Percentiles rank a stretch among this genome's conserved stretches.
Conservation (phyloP, 2,797 vertebrate species). For the Chelon auratus region DNA sequence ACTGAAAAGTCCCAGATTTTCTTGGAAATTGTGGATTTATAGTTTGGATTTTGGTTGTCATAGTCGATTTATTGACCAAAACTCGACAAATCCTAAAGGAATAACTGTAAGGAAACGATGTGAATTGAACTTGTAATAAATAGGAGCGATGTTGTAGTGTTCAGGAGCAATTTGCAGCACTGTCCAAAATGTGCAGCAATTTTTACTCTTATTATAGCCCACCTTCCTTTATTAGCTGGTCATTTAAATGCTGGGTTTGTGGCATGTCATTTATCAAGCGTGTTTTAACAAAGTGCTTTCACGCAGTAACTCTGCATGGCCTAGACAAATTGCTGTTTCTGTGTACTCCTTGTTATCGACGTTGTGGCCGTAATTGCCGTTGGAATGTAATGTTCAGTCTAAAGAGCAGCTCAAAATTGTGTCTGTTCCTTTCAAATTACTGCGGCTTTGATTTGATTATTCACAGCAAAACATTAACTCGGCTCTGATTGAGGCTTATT, state of each 20-base stretch:
- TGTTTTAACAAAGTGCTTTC: conserved; percentile 63
- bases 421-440: conserved; percentile 66
- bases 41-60: conserved; percentile 12
- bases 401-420: conserved; percentile 65
- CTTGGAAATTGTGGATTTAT: conserved; percentile 17
- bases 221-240: conserved; percentile 23
- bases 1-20: conserved; percentile 30
- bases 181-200: neutral
- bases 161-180: conserved; percentile 7
- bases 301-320: conserved; percentile 4
- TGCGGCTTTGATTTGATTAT: conserved; percentile 73
- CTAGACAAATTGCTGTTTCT: conserved; percentile 66
- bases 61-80: neutral
- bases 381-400: conserved; percentile 65
- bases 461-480: conserved; percentile 56
- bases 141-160: neutral
- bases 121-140: conserved; percentile 7
- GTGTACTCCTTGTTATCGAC: conserved; percentile 54
- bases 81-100: conserved; percentile 1
- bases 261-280: conserved; percentile 50
- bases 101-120: neutral
- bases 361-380: conserved; percentile 63
- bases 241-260: conserved; percentile 45
- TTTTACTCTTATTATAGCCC: conserved; percentile 15
- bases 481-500: conserved; percentile 57